Base-by-base conservation (phyloP, 2,797 vertebrate genomes). In the Hyperoplus immaculatus region DNA sequence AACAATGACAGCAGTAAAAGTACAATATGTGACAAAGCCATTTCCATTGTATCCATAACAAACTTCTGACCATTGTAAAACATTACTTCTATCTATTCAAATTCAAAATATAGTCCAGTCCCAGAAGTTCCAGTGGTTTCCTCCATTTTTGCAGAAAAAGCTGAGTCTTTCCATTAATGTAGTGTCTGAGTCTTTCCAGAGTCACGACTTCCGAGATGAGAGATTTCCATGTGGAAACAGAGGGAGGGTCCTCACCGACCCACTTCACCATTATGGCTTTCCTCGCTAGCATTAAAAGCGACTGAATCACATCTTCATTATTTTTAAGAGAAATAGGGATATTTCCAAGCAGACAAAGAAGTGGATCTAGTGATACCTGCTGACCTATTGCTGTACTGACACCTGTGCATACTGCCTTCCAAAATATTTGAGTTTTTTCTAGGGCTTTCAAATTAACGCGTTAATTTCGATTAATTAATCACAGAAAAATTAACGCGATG, bases 341-440 rank as follows among this genome's bases (percentile, higher is more conserved):
- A 16, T 61, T 21, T 46, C 15, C 60, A 21, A 54, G 54, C n/a
- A 46, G 16, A 59, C 38, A 45, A 1, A 18, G 47, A 47, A 9
- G 15, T 66, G 49, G 16, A 38, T 41, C 50, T 62, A 11, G 38
- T 58, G 75, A 56, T 53, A 51, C 47, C 47, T 54, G 67, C 16
- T 58, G 51, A 29, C 16, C 36, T 47, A n/a, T n/a, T 51, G 42
- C n/a, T 61, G 41, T 38, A 15, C 46, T 54, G 18, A 57, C 49
- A 2, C 11, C 43, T 68, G 6, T 0, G 6, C 53, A 51, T 29
- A 9, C n/a, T 21, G 9, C 18, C 58, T 7, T 70, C 53, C 6
- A 46, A 54, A 45, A 45, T 12, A 43, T 0, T 1, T 46, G 8
- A 16, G 47, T 60, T 36, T 5, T 21, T 21, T 21, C 21, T 21